Evolutionary conservation across 1,140 invertebrate species (phyloP), one percentile per base, ranked within the genome.

Genomic region (Laodelphax striatellus): DNA sequence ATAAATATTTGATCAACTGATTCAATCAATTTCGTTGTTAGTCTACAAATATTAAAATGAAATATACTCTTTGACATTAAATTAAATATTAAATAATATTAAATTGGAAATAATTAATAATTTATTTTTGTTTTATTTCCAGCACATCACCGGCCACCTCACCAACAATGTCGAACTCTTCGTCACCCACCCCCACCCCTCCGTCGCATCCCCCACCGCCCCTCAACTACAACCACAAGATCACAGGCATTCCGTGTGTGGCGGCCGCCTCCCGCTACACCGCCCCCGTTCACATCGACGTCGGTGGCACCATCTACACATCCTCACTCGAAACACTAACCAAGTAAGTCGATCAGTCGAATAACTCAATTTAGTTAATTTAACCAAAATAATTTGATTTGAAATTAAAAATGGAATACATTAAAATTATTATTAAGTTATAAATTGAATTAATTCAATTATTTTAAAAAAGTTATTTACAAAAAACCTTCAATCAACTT

Each of bases 221-320:
- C n/a, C 65, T 72, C 16, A 71, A 69, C 64, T 82, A 79, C 71
- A 81, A 81, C 66, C 76, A 78, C 67, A 84, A 84, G 71, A 86
- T 88, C 69, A 82, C 83, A 11, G 92, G 92, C 31, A 94, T 97
- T 55, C 94, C 94, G 0, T 91, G 88, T 65, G 91, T 96, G 9
- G 94, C 93, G 0, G 88, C 88, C 0, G 91, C 93, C 1, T 90
- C 90, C 19, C 82, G 90, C 42, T 94, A 90, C 71, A 94, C 92
- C 14, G 94, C 94, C 0, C 94, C 94, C 0, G 94, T 98, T 0
- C 94, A 97, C 72, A 97, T 98, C 66, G 94, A 98, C 71, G 94
- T 98, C 14, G 94, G 94, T 8, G 94, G 94, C 0, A 92, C 90
- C 31, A 97, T 97, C 65, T 98, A 97, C 75, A 98, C 94, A 0